Evolutionary conservation across 1,140 invertebrate species (phyloP), one percentile per base, ranked within the genome.

Genomic region (Cotesia chilonis): DNA sequence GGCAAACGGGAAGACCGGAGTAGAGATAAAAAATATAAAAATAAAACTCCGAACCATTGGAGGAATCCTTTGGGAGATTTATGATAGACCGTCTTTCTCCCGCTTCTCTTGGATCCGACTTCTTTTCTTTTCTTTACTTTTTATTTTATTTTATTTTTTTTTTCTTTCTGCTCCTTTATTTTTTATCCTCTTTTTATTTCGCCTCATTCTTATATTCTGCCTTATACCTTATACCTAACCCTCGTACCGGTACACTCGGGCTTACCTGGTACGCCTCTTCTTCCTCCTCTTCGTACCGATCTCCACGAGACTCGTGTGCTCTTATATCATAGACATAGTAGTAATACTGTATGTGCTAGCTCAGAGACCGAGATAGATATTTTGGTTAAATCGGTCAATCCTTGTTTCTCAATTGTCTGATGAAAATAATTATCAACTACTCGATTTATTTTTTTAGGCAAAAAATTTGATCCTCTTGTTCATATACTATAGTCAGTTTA

Each of bases 11-110:
- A 14, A 73, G 68, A 68, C 59, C 60, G 68, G 47, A 63, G 71
- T 59, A 52, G 60, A 60, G 41, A 68, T 47, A 54, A 72, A 41
- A 28, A 37, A 66, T 14, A 66, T 52, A 66, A 66, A 73, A 74
- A 28, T 28, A 28, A 28, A 28, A 28, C 28, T 61, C 28, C 75
- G 68, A 75, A 73, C 38, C 71, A 70, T 74, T 76, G 72, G 76
- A 74, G 73, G 68, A 74, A 64, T 73, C 73, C 76, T 68, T 54
- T 17, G 72, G 71, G 67, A 68, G 72, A 73, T 76, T 76, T 77
- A 76, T 77, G 76, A 76, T 77, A 72, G 73, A 78, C 51, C 35
- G 17, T 60, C 55, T 52, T 37, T 52, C 12, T 38, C 65, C 20
- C n/a, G 65, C 38, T 52, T 4, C 36, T 51, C 51, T 54, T 6